phyloP scores from a whole-genome alignment of 2,888 invertebrate species.

The Zygogramma bicolorata region DNA sequence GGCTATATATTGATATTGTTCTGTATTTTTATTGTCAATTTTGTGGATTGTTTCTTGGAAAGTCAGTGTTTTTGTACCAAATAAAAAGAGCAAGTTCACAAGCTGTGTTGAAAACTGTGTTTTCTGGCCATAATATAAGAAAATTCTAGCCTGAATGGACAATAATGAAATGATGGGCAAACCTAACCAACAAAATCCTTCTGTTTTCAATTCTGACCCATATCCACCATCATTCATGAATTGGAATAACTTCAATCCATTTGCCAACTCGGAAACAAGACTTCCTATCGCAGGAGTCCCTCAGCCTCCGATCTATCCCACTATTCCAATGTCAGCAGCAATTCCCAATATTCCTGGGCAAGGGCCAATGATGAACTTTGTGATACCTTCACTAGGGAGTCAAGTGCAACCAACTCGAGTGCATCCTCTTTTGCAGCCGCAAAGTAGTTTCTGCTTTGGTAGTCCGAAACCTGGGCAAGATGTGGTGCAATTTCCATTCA shows the following conservation, averaged over 20 bases:
- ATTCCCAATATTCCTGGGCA: neutral
- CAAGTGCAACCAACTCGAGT: neutral
- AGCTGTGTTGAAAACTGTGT: neutral
- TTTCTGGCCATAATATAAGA: neutral
- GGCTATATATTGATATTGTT: neutral
- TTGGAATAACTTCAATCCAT: slow-evolving; percentile 47
- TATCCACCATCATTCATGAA: slow-evolving; percentile 52
- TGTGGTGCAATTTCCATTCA: slow-evolving; percentile 56
- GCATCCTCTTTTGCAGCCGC: slow-evolving; percentile 22
- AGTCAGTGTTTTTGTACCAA: neutral
- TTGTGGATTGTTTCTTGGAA: neutral
- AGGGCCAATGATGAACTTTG: neutral
- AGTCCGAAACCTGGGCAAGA: slow-evolving; percentile 34
- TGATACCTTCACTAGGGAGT: neutral
- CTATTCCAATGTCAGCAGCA: neutral
- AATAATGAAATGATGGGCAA: slow-evolving; percentile 58
- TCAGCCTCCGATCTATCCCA: slow-evolving; percentile 1
- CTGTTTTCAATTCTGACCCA: slow-evolving; percentile 59
- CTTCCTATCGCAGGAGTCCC: neutral
- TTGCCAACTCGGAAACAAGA: slow-evolving; percentile 23
- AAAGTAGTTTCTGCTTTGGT: slow-evolving; percentile 49
- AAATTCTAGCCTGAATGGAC: slow-evolving; percentile 47
- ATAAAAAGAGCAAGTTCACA: neutral
- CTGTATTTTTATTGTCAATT: neutral
- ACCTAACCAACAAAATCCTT: slow-evolving; percentile 60